These are phyloP conservation scores for Cladopsammia gracilis DNA, from an alignment of 64 coral and sea anemone species.

Conservation along the genomic window DNA sequence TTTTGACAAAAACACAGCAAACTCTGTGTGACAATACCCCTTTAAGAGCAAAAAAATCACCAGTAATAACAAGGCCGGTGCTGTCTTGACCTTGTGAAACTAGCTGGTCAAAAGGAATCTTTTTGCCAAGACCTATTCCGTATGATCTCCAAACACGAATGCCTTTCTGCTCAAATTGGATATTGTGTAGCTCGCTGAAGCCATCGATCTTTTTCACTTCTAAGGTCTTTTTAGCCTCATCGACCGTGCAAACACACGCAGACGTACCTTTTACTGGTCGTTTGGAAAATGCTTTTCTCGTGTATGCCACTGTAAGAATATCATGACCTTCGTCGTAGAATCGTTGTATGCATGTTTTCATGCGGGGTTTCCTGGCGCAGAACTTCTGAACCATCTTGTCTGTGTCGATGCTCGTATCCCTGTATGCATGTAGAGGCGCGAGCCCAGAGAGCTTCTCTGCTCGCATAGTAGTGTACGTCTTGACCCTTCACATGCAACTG, in stretches of 20 bases:
- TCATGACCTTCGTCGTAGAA: slow-evolving; percentile 43
- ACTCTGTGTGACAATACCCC: too few species aligned
- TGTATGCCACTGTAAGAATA: neutral
- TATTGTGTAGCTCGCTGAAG: slow-evolving; percentile 62
- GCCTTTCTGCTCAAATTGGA: slow-evolving; percentile 40
- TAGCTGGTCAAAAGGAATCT: neutral
- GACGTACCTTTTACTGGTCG: neutral
- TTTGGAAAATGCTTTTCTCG: slow-evolving; percentile 15
- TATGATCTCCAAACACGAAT: slow-evolving; percentile 48
- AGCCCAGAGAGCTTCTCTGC: too few species aligned
- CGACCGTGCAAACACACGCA: slow-evolving; percentile 28
- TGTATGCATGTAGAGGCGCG: too few species aligned
- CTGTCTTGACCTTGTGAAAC: neutral
- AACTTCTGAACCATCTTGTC: too few species aligned
- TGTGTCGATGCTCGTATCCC: too few species aligned
- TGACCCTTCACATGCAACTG: too few species aligned
- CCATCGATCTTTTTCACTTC: slow-evolving; percentile 46
- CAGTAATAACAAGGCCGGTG: too few species aligned
- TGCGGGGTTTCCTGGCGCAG: too few species aligned
- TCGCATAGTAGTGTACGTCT: too few species aligned
- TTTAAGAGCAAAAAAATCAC: too few species aligned
- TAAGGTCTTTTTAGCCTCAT: slow-evolving; percentile 26
- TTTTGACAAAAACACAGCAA: too few species aligned
- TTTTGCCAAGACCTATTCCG: neutral
- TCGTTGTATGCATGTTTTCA: slow-evolving; percentile 8